These are phyloP conservation scores for Altica lythri DNA, from an alignment of 2,888 invertebrate species.

Conservation along the genomic window DNA sequence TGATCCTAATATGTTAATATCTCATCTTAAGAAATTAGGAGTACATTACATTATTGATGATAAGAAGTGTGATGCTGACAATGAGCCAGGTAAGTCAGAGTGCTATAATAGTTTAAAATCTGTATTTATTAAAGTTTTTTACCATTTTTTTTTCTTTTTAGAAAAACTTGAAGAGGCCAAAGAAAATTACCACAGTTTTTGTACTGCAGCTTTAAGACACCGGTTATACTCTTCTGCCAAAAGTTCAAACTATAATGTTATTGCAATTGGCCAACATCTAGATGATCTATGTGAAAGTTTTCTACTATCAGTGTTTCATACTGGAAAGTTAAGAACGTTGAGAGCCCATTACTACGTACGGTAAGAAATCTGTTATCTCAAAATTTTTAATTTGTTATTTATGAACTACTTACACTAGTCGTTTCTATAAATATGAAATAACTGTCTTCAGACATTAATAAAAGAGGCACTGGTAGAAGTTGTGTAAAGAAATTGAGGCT, in stretches of 20 bases:
- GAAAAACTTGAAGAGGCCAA: constrained; percentile 61
- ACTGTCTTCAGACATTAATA: no score
- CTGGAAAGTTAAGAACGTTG: constrained; percentile 77
- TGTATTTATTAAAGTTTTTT: neutral
- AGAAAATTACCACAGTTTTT: constrained; percentile 66
- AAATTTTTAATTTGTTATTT: no score
- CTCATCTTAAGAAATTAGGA: constrained; percentile 73
- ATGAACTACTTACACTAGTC: no score
- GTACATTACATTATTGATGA: constrained; percentile 78
- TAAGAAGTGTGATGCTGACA: constrained; percentile 44
- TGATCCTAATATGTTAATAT: constrained; percentile 67
- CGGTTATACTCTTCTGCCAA: constrained; percentile 77
- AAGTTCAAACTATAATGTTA: constrained; percentile 79
- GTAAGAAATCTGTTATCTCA: constrained; percentile 54
- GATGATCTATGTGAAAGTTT: constrained; percentile 85
- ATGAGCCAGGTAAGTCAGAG: constrained; percentile 41
- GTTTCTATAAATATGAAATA: no score
- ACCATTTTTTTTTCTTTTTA: constrained; percentile 43
- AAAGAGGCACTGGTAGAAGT: no score
- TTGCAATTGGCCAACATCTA: constrained; percentile 85
- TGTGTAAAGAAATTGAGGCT: no score
- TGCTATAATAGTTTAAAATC: constrained; percentile 2
- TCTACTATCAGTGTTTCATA: constrained; percentile 79
- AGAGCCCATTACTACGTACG: constrained; percentile 79
- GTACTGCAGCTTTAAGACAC: constrained; percentile 72